A percentile compares a stretch with the other conserved stretches of the same genome.
phyloP scores from a whole-genome alignment of 2,888 invertebrate genomes.

The Dascillus cervinus region DNA sequence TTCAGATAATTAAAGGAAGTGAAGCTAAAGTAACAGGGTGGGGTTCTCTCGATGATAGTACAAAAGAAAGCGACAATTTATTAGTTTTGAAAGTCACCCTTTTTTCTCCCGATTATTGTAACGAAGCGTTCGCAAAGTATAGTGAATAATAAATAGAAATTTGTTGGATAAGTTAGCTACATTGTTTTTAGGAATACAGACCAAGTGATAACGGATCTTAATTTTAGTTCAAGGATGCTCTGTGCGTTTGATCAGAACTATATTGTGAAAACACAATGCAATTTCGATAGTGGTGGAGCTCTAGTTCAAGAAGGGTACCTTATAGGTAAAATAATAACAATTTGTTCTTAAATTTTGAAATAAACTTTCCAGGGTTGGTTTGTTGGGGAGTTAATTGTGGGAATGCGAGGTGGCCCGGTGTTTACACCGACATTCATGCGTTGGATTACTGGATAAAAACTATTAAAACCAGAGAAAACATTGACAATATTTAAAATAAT shows the following conservation, averaged over 20 bases:
- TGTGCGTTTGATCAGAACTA: no score
- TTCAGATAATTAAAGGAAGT: no score
- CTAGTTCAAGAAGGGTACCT: constrained; percentile 1
- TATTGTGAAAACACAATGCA: constrained; percentile 3
- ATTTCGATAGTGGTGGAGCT: constrained; percentile 2
- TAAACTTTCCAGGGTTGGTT: constrained; percentile 2
- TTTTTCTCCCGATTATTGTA: constrained; percentile 1
- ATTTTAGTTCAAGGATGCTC: no score
- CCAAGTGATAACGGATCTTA: no score
- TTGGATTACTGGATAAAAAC: constrained; percentile 3
- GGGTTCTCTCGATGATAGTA: not conserved
- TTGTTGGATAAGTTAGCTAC: no score
- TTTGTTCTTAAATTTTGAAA: no score
- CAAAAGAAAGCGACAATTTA: not conserved
- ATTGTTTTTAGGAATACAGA: no score
- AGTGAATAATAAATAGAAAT: no score
- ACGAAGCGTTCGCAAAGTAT: no score
- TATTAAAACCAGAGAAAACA: constrained; percentile 1
- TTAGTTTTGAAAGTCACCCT: not conserved
- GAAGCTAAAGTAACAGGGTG: constrained; percentile 3
- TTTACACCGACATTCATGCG: constrained; percentile 1
- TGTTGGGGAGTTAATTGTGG: constrained; percentile 4
- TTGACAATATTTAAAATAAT: not conserved
- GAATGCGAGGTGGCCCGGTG: constrained; percentile 1
- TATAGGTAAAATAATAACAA: constrained; percentile 5